Base-by-base conservation (phyloP, 2,797 vertebrate genomes). In the Microchirus variegatus region DNA sequence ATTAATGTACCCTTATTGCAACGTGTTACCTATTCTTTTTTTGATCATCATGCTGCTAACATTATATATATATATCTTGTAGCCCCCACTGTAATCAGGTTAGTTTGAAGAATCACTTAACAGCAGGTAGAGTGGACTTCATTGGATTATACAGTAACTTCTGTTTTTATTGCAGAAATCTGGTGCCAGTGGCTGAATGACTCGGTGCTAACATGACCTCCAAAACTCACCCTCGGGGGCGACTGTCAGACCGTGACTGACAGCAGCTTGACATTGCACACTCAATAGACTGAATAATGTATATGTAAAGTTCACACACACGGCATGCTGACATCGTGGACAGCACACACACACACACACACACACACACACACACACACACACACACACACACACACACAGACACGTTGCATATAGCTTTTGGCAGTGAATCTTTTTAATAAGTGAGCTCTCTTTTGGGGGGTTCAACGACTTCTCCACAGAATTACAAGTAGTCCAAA, bases 401-500 rank as follows among this genome's bases (percentile, higher is more conserved):
- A 40, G 48, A 31, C 7, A 31, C 5, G 22, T 22, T 31, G 31
- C 31, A 9, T 35, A 22, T 17, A 4, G 46, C 51, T 50, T 22
- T 19, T 19, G 35, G 53, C 31, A 9, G 16, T 13, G 40, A 38
- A 56, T 61, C 38, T 60, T 11, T 45, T 17, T 8, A 53, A 31
- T 18, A 59, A 11, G n/a, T 15, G 0, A 26, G 38, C 9, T 67
- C 14, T 35, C 17, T 64, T 49, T 45, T 48, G 15, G 48, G 54
- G 26, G 2, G 0, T 55, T 70, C 44, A 17, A 41, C 8, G 45
- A 56, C 60, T 14, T 59, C 65, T 19, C 59, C 3, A 0, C 35
- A 22, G 77, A 77, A 83, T 77, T 40, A 50, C 46, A 81, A 76
- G 37, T 22, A 66, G 63, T 31, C 36, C 16, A 40, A 41, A 73